Evolutionary conservation across 2,888 invertebrate species (phyloP), one percentile per base, ranked within the genome.

Genomic region (Gastrophysa polygoni): DNA sequence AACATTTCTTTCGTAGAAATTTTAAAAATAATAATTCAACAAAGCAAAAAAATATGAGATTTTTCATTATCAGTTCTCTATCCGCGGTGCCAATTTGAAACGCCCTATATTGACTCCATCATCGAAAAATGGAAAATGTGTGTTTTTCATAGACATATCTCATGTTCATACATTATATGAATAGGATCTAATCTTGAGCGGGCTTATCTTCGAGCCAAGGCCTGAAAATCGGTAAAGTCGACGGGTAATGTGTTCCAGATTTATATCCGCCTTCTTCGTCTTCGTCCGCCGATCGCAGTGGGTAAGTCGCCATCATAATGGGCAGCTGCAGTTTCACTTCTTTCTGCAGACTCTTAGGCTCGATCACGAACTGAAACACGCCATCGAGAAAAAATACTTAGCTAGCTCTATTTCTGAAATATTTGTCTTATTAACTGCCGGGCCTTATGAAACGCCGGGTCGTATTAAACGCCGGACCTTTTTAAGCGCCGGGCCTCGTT

Each of bases 281-380:
- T 68, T 88, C 85, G 61, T 88, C 88, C 67, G 88, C 85, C 69
- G 85, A 85, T 63, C 90, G 84, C 78, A 95, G 86, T 1, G 96
- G 96, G 82, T 96, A 96, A 11, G 96, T 96, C 21, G 95, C 96
- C 83, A 96, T 85, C 77, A 95, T 88, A 66, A 96, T 93, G 10
- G 96, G 96, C 76, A 96, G 85, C 81, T 96, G 96, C 2, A 96
- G 85, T 80, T 95, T 95, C 56, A 96, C 91, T 78, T 94, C 92
- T 80, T 95, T 95, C 79, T 95, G 95, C 75, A 95, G 84, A 73
- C 93, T 94, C 82, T 94, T 95, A 63, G 96, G 95, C 78, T 91
- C 92, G 75, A 96, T 91, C 72, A 94, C 90, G 80, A 96, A 95
- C 93, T 93, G 83, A 43, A 82, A 82, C 67, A 69, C 16, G n/a